Base-by-base conservation (phyloP, 2,888 invertebrate genomes). In the Drymonia ruficornis region DNA sequence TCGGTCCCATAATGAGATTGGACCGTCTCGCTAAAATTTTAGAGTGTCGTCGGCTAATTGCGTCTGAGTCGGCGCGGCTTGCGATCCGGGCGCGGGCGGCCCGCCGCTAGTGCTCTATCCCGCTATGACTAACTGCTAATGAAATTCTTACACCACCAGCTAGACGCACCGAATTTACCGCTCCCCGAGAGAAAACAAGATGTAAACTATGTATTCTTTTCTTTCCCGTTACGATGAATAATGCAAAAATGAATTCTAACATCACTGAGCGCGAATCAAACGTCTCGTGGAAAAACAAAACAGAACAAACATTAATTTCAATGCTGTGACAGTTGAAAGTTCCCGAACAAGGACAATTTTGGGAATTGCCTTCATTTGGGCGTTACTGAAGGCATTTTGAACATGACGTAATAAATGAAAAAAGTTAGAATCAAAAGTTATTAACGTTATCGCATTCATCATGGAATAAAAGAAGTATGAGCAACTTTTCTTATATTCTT, bases 391-490 rank as follows among this genome's bases (percentile, higher is more conserved):
- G 84, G 82, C 83, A 87, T 87, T 90, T 90, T 84, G 83, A 91
- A 85, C 80, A 87, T 86, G 85, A 87, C 83, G 86, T 89, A 84
- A 91, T 91, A 89, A 91, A 90, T 91, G 89, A 89, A 91, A 91
- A 90, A 91, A 92, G 91, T 91, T 91, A 80, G 81, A 86, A 88
- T 90, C 86, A 85, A 86, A 87, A 89, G 86, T 89, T 89, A 87
- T 83, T 86, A 88, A 89, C 85, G 87, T 90, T 77, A 85, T 86
- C 95, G 96, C 85, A 89, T 90, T 91, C 84, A 87, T 89, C 87
- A 88, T 67, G 72, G 80, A 82, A 84, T 82, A 83, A 86, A 82
- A 84, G 81, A 78, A 78, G 77, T 74, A 74, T 74, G 61, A 56
- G 49, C 67, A 80, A 79, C 68, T 82, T 81, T 79, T 76, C 73